Conservation (phyloP, 2,888 invertebrate genomes). For the Andrena praecox region DNA sequence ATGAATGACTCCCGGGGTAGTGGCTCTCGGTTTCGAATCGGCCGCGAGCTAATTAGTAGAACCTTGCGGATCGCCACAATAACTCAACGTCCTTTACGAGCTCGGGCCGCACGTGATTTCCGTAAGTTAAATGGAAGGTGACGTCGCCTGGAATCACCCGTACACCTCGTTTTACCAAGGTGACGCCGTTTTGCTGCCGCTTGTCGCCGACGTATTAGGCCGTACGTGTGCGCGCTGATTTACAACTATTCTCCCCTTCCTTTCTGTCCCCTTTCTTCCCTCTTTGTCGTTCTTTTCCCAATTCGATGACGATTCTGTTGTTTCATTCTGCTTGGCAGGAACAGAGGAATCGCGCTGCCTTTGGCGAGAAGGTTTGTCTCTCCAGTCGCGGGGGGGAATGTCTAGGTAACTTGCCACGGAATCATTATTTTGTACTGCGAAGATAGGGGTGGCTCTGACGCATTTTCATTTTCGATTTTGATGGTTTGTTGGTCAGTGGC, state of each 20-base stretch:
- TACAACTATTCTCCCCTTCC: conserved; percentile 61
- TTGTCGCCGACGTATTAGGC: conserved; percentile 58
- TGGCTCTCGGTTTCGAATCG: conserved; percentile 72
- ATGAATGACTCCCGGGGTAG: conserved; percentile 79
- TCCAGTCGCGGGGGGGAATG: no score
- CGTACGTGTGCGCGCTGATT: conserved; percentile 55
- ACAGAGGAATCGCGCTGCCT: neutral
- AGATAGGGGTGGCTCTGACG: no score
- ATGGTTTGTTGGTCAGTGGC: no score
- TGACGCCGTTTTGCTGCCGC: conserved; percentile 59
- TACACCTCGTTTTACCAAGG: conserved; percentile 68
- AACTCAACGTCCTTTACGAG: conserved; percentile 77
- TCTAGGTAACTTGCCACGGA: no score
- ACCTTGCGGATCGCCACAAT: conserved; percentile 72
- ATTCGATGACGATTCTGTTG: neutral
- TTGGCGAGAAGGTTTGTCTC: no score
- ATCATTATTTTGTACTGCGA: no score
- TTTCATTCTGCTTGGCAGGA: neutral
- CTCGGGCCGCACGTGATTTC: conserved; percentile 74
- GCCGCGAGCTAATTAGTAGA: conserved; percentile 75
- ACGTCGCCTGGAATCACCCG: conserved; percentile 74
- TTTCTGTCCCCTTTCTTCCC: neutral
- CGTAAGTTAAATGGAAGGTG: conserved; percentile 74
- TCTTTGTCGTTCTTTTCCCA: neutral
- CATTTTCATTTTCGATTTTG: no score